These are phyloP conservation scores for Ivindomyrus marchei DNA, from an alignment of 2,113 vertebrate genomes.

Conservation along the genomic window DNA sequence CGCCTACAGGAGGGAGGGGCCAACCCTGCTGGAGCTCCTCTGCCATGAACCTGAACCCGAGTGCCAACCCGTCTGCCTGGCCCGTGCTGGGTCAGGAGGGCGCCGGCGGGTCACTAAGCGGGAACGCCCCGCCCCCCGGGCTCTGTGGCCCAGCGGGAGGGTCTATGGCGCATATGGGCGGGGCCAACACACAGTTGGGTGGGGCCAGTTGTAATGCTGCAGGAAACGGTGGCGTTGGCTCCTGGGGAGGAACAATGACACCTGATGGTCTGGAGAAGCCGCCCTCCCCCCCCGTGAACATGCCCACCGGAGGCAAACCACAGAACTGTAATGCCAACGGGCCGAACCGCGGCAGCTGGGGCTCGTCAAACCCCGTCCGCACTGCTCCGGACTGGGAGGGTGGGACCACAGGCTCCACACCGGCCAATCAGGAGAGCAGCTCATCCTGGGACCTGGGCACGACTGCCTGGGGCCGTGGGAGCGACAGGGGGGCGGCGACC, in stretches of 20 bases:
- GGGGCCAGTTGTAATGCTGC: slow-evolving; percentile 78
- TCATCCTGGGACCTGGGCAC: slow-evolving; percentile 57
- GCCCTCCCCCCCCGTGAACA: slow-evolving; percentile 85
- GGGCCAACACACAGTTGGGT: slow-evolving; percentile 66
- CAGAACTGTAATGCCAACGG: slow-evolving; percentile 99
- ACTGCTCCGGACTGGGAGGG: slow-evolving; percentile 85
- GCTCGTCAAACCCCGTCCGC: slow-evolving; percentile 68
- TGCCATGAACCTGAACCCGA: slow-evolving; percentile 82
- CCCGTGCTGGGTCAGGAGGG: slow-evolving; percentile 92
- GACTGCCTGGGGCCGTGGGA: slow-evolving; percentile 69
- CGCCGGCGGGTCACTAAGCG: slow-evolving; percentile 59
- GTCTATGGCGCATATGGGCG: slow-evolving; percentile 57
- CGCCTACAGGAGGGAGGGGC: slow-evolving; percentile 74
- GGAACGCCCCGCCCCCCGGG: slow-evolving; percentile 69
- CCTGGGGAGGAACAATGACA: slow-evolving; percentile 85
- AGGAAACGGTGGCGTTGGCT: slow-evolving; percentile 63
- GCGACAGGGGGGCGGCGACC: slow-evolving; percentile 48
- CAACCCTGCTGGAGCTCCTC: slow-evolving; percentile 84
- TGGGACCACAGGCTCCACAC: slow-evolving; percentile 70
- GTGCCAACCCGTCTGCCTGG: slow-evolving; percentile 97
- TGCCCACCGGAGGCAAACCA: slow-evolving; percentile 99
- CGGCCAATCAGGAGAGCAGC: slow-evolving; percentile 65
- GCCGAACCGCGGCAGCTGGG: slow-evolving; percentile 90
- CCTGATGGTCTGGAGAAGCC: slow-evolving; percentile 82
- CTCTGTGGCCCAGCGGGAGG: slow-evolving; percentile 81